Conservation (phyloP, 1,140 invertebrate species). For the Dolichoris vasculosae region DNA sequence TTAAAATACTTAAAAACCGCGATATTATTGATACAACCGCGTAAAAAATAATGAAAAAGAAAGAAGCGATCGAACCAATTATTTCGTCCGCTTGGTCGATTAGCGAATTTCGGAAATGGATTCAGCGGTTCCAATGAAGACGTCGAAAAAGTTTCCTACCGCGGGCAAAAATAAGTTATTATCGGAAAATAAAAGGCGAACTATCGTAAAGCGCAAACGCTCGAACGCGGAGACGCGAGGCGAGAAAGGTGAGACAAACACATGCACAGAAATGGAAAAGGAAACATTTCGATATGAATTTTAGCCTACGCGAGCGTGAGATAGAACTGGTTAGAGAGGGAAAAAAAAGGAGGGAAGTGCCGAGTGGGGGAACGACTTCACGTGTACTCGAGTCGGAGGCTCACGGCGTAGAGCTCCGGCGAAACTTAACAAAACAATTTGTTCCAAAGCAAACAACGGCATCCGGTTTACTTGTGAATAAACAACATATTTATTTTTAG, state of each 20-base stretch:
- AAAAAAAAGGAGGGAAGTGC: background rate
- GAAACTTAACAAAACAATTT: conserved; percentile 76
- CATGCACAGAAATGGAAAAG: background rate
- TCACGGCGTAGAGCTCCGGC: conserved; percentile 55
- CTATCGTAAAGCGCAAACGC: background rate
- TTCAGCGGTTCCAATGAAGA: no score
- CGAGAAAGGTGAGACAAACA: background rate
- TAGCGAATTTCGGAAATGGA: no score
- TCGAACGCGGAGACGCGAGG: background rate
- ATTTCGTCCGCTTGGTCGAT: no score
- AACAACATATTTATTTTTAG: conserved; percentile 77
- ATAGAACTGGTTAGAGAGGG: conserved; percentile 22
- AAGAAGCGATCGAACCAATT: no score
- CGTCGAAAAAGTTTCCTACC: no score
- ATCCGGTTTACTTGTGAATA: conserved; percentile 76
- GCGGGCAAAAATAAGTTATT: background rate
- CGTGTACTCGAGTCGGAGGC: conserved; percentile 61
- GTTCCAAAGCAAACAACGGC: conserved; percentile 75
- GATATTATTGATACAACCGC: no score
- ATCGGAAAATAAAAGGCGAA: background rate
- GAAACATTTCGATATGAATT: conserved; percentile 26
- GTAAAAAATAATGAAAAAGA: no score
- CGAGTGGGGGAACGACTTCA: conserved; percentile 54
- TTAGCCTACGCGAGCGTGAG: background rate
- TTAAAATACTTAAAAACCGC: no score